Conservation (phyloP, 2,113 vertebrate species). For the Vidua macroura region DNA sequence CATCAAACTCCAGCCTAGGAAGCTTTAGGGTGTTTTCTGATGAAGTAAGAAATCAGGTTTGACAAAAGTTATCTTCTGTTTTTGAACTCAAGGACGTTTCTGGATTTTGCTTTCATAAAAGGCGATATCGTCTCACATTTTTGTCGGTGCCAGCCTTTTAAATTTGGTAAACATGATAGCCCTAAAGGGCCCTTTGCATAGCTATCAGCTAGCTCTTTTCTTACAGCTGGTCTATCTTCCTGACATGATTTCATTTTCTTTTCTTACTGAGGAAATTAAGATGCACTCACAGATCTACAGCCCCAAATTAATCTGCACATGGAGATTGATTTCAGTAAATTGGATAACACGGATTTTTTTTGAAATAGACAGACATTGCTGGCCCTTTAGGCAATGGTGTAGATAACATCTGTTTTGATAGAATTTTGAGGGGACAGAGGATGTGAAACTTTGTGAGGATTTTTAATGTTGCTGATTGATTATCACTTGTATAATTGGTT, state of each 20-base stretch:
- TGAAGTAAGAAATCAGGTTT: not conserved
- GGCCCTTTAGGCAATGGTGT: not conserved
- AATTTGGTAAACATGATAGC: not conserved
- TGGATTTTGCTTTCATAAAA: not conserved
- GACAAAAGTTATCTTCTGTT: not conserved
- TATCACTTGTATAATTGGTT: not conserved
- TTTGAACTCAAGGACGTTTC: not conserved
- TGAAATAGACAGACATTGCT: not conserved
- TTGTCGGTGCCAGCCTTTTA: not conserved
- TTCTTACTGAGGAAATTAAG: slow-evolving; percentile 8
- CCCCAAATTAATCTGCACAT: slow-evolving; percentile 7
- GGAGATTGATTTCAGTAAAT: slow-evolving; percentile 28
- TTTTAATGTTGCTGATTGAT: not conserved
- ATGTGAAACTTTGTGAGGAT: not conserved
- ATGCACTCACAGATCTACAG: not conserved
- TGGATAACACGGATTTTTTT: not conserved
- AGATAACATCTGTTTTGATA: not conserved
- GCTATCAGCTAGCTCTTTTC: not conserved
- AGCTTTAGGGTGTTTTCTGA: not conserved
- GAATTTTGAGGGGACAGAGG: not conserved
- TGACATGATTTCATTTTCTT: slow-evolving; percentile 5
- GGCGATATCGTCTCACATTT: not conserved
- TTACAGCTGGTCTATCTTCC: not conserved
- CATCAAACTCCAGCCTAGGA: not conserved
- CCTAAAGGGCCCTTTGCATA: not conserved